Percentiles rank a stretch among this genome's conserved stretches.
Evolutionary conservation across 2,888 invertebrate genomes (phyloP).

Genomic region (Carpatolechia fugitivella): DNA sequence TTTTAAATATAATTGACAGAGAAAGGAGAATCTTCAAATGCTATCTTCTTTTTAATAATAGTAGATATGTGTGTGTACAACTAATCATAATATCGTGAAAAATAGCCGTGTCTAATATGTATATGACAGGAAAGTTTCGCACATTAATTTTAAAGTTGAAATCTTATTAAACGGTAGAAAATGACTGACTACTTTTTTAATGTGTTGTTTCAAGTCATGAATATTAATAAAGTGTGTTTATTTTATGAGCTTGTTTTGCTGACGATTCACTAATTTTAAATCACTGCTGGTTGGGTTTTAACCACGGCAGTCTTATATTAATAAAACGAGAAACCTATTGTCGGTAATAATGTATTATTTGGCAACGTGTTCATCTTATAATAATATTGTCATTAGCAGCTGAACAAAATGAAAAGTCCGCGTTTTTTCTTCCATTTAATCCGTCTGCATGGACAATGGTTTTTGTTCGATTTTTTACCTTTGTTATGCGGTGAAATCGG

Average conservation of each 20-base stretch:
- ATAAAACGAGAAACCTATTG: constrained; percentile 48
- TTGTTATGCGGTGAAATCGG: constrained; percentile 18
- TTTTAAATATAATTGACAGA: constrained; percentile 21
- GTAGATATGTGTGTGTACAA: not conserved
- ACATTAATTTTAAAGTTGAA: constrained; percentile 7
- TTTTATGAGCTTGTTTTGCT: constrained; percentile 23
- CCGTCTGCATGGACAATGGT: constrained; percentile 18
- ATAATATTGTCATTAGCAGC: constrained; percentile 64
- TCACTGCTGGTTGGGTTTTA: constrained; percentile 36
- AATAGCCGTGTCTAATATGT: constrained; percentile 5
- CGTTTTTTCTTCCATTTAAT: constrained; percentile 31
- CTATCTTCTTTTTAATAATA: not conserved
- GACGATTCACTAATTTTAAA: constrained; percentile 29
- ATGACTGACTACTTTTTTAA: not conserved
- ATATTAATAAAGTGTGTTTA: not conserved
- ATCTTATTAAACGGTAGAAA: constrained; percentile 4
- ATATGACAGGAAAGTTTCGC: constrained; percentile 4
- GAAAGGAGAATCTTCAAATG: constrained; percentile 19
- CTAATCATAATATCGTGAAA: constrained; percentile 3
- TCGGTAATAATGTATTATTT: constrained; percentile 50
- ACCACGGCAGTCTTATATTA: constrained; percentile 30
- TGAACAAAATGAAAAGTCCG: constrained; percentile 32
- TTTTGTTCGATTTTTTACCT: constrained; percentile 24
- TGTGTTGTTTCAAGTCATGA: not conserved
- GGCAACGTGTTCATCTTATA: constrained; percentile 46